Evolutionary conservation across 1,140 invertebrate genomes (phyloP), one percentile per base, ranked within the genome.

Genomic region (Sinella curviseta): DNA sequence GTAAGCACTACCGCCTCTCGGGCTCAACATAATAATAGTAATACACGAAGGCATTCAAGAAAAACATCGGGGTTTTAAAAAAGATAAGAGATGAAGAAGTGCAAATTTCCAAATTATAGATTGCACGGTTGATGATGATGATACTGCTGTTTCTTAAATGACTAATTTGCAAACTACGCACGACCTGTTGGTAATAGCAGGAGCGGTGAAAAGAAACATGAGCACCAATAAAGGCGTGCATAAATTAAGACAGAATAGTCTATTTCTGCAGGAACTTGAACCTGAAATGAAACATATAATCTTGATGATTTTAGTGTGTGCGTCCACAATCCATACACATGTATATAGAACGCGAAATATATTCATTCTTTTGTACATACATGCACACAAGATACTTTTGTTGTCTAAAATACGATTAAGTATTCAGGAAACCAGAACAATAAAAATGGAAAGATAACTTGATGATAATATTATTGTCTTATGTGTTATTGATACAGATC

Each of bases 81-180:
- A n/a, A n/a, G n/a, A n/a, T 17, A 60, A n/a, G 24, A 60, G 65
- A 3, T 31, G 31, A 30, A 33, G 14, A 70, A 70, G 65, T 70
- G 65, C 12, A 33, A 70, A 70, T 70, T 70, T 70, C 65, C 65
- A 24, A 70, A 70, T 14, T 60, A n/a, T 60, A 60, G 12, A 60
- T 70, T 70, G 65, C 65, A 70, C 65, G 65, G 65, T 70, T 30
- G 1, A 70, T 24, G 57, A 70, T 30, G 4, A 70, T n/a, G n/a
- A n/a, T n/a, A n/a, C n/a, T 30, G 12, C 31, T 70, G 12, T 70
- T 48, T 70, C 65, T 70, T 60, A 33, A 70, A 70, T 33, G 65
- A 70, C 65, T 70, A 70, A 70, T 70, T 70, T 70, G 65, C 65
- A 70, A 70, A 70, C 65, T 30, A 70, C 30, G 26, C 65, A 70